Percentiles rank a stretch among this genome's conserved stretches.
These are phyloP conservation scores for Columba livia DNA, from an alignment of 2,113 vertebrate genomes.

Conservation along the genomic window DNA sequence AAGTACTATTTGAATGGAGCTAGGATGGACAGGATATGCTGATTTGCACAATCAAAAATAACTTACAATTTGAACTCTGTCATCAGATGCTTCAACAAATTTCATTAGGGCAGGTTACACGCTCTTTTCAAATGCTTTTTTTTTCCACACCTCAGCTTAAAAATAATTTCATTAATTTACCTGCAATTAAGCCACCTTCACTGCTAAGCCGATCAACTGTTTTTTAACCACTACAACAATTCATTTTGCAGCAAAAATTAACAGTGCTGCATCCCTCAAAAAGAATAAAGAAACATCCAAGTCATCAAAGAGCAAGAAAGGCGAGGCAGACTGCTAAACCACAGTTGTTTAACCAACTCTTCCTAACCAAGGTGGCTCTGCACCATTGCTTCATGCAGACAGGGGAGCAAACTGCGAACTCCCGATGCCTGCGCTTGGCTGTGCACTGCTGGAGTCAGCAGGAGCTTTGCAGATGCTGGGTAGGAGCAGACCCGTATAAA, in stretches of 20 bases:
- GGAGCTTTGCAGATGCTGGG: background rate
- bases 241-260: background rate
- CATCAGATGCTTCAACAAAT: background rate
- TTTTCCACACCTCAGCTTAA: background rate
- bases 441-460: background rate
- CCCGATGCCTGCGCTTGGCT: background rate
- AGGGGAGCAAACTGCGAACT: background rate
- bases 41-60: constrained; percentile 51
- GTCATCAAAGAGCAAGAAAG: background rate
- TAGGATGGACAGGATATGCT: constrained; percentile 5
- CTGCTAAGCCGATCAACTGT: background rate
- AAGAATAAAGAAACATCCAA: background rate
- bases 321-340: background rate
- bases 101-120: background rate
- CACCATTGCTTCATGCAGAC: background rate
- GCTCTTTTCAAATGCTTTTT: background rate
- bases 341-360: background rate
- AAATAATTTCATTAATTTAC: background rate
- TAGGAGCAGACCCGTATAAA: background rate
- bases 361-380: background rate
- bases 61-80: background rate
- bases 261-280: background rate
- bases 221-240: background rate
- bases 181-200: background rate
- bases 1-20: constrained; percentile 11